Conservation (phyloP, 2,113 vertebrate genomes). For the Heterotis niloticus region DNA sequence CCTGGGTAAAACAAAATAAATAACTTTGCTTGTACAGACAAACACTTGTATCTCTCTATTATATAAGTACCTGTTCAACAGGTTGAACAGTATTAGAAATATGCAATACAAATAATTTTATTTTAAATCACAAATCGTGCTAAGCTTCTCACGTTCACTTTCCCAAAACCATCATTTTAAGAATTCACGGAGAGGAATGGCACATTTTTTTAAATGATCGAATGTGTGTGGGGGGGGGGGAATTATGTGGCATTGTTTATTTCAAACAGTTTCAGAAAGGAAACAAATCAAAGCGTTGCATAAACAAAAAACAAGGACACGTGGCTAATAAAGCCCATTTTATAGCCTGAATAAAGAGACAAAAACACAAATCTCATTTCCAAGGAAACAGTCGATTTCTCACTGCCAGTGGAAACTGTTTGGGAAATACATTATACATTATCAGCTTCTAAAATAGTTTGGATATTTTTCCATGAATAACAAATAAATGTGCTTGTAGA, state of each 20-base stretch:
- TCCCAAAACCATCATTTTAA: constrained; percentile 44
- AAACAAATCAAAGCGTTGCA: constrained; percentile 75
- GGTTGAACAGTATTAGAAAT: not conserved
- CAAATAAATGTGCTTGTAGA: constrained; percentile 41
- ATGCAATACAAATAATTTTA: not conserved
- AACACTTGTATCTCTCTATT: too few species aligned
- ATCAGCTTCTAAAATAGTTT: constrained; percentile 60
- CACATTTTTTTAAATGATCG: constrained; percentile 76
- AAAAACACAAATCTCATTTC: constrained; percentile 69
- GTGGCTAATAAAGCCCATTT: constrained; percentile 65
- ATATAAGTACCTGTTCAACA: too few species aligned
- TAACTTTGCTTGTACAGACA: too few species aligned
- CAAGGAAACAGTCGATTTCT: constrained; percentile 59
- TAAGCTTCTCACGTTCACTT: not conserved
- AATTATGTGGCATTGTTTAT: constrained; percentile 84
- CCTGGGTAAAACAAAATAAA: too few species aligned
- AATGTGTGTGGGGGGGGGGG: constrained; percentile 94
- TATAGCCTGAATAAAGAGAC: constrained; percentile 70
- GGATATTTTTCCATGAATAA: constrained; percentile 61
- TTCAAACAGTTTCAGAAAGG: constrained; percentile 93
- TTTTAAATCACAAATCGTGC: not conserved
- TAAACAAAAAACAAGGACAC: constrained; percentile 71
- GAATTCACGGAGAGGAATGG: constrained; percentile 88
- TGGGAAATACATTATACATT: constrained; percentile 56
- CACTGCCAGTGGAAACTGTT: constrained; percentile 38